Base-by-base conservation (phyloP, 2,888 invertebrate genomes). In the Drosophila paramelanica region DNA sequence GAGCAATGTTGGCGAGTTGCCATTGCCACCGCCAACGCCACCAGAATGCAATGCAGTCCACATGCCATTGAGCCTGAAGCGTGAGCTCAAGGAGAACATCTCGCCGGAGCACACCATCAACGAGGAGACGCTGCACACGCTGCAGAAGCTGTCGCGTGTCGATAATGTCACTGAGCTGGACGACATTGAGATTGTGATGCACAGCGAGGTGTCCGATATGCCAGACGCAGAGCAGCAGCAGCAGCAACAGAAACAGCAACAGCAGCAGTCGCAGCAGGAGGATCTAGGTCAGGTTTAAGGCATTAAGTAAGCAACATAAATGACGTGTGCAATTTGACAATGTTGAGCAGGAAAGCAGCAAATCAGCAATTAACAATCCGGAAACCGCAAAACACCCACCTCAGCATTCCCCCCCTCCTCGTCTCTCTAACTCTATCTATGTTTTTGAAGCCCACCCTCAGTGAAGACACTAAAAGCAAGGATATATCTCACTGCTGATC, bases 51-150 rank as follows among this genome's bases (percentile, higher is more conserved):
- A 83, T 75, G 85, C 83, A 1, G 93, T 94, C 45, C 93, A 93
- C 79, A 91, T 94, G 59, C 94, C 94, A 0, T 93, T 92, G 52
- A 94, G 94, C 87, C 91, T 94, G 5, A 94, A 94, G 52, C 89
- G 93, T 77, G 94, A 94, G 5, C 94, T 94, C 13, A 94, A 94
- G 90, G 94, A 94, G 80, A 94, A 94, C 79, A 94, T 94, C 1
- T 94, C 94, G 61, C 94, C 94, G 0, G 94, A 94, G 76, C 94
- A 94, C 58, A 94, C 94, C 1, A 92, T 92, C 31, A 92, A 91
- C 38, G 92, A 89, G 73, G 92, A 88, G 41, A 88, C 89, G 36
- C 61, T 91, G 70, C 89, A 88, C 56, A 75, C 83, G 13, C 60
- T 91, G 42, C 91, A 91, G 42, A 91, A 92, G 65, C 64, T 90